Percentiles rank a stretch among this genome's conserved stretches.
These are phyloP conservation scores for Coracias cyanogaster DNA, from an alignment of 2,797 vertebrate genomes.

Conservation along the genomic window DNA sequence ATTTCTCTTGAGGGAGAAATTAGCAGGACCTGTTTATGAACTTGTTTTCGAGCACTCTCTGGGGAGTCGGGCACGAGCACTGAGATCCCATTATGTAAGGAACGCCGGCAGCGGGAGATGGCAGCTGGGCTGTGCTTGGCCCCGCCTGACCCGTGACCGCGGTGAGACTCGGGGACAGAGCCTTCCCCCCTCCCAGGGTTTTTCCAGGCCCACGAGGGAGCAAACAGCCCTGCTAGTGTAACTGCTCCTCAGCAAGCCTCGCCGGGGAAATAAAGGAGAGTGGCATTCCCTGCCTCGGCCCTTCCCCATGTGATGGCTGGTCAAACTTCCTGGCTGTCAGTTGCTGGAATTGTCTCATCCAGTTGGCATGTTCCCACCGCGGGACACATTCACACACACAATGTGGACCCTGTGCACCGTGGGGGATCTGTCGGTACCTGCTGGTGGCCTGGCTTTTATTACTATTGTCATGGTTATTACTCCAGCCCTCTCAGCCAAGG, in stretches of 20 bases:
- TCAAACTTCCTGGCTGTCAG: neutral
- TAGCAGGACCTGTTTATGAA: constrained; percentile 69
- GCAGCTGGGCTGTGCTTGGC: constrained; percentile 53
- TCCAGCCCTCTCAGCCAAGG: neutral
- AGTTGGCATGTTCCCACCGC: constrained; percentile 67
- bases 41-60: constrained; percentile 45
- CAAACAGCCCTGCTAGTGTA: neutral
- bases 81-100: constrained; percentile 68
- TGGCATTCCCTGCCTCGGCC: constrained; percentile 34
- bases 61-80: constrained; percentile 34
- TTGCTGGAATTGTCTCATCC: constrained; percentile 55
- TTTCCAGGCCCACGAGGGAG: neutral
- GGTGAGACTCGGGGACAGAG: constrained; percentile 37
- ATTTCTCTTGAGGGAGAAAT: constrained; percentile 34
- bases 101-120: neutral
- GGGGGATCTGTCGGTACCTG: constrained; percentile 69
- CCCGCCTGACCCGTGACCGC: constrained; percentile 46
- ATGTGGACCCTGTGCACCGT: constrained; percentile 56
- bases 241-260: neutral
- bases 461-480: constrained; percentile 62
- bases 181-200: neutral
- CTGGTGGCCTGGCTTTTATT: constrained; percentile 64
- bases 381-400: constrained; percentile 38
- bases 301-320: constrained; percentile 12
- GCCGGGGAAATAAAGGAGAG: constrained; percentile 25